These are phyloP conservation scores for Hemibagrus guttatus DNA, from an alignment of 2,797 vertebrate genomes.

Conservation along the genomic window DNA sequence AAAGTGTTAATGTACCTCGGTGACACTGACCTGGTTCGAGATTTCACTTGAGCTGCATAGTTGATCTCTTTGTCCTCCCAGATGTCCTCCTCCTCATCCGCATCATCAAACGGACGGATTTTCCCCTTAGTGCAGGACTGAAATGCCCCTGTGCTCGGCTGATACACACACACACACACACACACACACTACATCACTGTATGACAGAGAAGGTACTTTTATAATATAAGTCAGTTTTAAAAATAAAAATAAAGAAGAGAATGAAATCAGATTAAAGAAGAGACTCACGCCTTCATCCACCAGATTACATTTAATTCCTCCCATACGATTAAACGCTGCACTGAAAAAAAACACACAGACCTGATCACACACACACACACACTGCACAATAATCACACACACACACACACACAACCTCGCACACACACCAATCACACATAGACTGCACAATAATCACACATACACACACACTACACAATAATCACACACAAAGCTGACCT, in stretches of 20 bases:
- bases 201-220: too few relatives aligned
- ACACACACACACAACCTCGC: not conserved
- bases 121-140: slow-evolving; percentile 90
- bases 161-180: slow-evolving; percentile 11
- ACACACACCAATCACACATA: not conserved
- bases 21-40: slow-evolving; percentile 83
- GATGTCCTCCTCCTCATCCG: slow-evolving; percentile 92
- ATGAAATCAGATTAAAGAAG: not conserved
- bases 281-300: slow-evolving; percentile 92
- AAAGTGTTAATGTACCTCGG: too few relatives aligned
- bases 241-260: too few relatives aligned
- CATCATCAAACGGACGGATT: slow-evolving; percentile 91
- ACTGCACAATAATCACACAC: not conserved
- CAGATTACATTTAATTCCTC: slow-evolving; percentile 91
- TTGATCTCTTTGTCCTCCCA: slow-evolving; percentile 94
- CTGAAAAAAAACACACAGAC: slow-evolving; percentile 64
- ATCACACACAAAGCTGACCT: not conserved
- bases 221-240: too few relatives aligned
- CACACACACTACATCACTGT: not conserved
- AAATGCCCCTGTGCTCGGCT: slow-evolving; percentile 90
- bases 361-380: too few relatives aligned
- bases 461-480: not conserved
- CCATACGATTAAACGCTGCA: slow-evolving; percentile 90
- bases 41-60: slow-evolving; percentile 84
- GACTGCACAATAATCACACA: not conserved